phyloP scores from a whole-genome alignment of 1,140 invertebrate species.

The Cardiocondyla obscurior region DNA sequence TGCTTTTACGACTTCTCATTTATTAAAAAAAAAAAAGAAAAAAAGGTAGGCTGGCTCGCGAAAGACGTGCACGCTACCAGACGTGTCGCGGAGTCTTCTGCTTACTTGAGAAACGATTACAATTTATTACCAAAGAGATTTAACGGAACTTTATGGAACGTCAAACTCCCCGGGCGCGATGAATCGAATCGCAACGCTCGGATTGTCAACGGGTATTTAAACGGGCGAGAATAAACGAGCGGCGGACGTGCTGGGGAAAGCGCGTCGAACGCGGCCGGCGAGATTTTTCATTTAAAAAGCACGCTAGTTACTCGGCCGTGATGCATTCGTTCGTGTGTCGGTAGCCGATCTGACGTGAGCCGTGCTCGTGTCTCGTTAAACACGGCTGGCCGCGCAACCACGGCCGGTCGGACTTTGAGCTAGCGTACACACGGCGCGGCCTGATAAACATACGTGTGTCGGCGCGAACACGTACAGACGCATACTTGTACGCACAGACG shows the following conservation, averaged over 20 bases:
- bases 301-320: conserved; percentile 41
- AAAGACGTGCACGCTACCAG: background rate
- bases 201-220: conserved; percentile 41
- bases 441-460: conserved; percentile 33
- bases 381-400: conserved; percentile 11
- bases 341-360: conserved; percentile 43
- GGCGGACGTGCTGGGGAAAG: background rate
- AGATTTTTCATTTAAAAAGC: conserved; percentile 56
- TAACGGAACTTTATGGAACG: background rate
- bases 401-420: conserved; percentile 38
- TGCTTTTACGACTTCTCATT: background rate
- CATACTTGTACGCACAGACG: background rate
- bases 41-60: too few relatives aligned
- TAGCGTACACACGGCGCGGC: background rate
- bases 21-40: background rate
- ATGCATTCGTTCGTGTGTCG: conserved; percentile 31
- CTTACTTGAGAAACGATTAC: background rate
- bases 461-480: background rate
- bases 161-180: conserved; percentile 2
- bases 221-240: conserved; percentile 26
- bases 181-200: conserved; percentile 25
- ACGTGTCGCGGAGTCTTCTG: background rate
- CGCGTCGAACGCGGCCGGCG: background rate
- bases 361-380: conserved; percentile 49
- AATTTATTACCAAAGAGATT: background rate